Conservation (phyloP, 2,113 vertebrate genomes). For the Odocoileus virginianus region DNA sequence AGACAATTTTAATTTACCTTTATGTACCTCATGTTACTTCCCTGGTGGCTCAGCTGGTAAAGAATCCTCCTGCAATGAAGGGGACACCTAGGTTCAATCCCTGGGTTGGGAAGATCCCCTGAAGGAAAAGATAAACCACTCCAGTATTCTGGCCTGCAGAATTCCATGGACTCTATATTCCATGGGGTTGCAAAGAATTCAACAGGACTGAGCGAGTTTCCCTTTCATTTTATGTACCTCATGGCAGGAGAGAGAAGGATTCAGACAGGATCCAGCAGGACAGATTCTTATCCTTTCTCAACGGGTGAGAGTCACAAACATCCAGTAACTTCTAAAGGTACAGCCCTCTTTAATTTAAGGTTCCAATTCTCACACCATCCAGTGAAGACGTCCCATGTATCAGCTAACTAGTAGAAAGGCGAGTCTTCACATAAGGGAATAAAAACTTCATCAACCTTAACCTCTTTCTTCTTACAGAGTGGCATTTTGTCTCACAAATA, state of each 20-base stretch:
- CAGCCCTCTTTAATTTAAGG: background rate
- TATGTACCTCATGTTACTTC: background rate
- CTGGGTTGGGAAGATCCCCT: background rate
- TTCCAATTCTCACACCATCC: background rate
- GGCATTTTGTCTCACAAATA: background rate
- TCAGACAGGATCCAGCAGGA: background rate
- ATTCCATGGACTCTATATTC: background rate
- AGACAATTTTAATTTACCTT: background rate
- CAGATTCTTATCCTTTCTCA: background rate
- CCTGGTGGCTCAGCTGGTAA: background rate
- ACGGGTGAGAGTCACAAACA: background rate
- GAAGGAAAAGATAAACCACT: background rate
- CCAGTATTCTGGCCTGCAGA: background rate
- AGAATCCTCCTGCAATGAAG: background rate
- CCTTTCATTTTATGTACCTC: background rate
- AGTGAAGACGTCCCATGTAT: background rate
- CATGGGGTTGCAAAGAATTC: background rate
- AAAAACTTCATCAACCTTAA: background rate
- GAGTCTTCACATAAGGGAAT: background rate
- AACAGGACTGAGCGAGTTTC: background rate
- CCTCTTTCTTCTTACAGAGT: background rate
- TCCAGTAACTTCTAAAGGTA: background rate
- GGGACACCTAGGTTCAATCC: background rate
- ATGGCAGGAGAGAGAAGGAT: background rate
- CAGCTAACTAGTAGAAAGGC: background rate